A percentile compares a stretch with the other conserved stretches of the same genome.
Evolutionary conservation across 2,113 vertebrate genomes (phyloP).

Genomic region (Telmatochromis sp.): DNA sequence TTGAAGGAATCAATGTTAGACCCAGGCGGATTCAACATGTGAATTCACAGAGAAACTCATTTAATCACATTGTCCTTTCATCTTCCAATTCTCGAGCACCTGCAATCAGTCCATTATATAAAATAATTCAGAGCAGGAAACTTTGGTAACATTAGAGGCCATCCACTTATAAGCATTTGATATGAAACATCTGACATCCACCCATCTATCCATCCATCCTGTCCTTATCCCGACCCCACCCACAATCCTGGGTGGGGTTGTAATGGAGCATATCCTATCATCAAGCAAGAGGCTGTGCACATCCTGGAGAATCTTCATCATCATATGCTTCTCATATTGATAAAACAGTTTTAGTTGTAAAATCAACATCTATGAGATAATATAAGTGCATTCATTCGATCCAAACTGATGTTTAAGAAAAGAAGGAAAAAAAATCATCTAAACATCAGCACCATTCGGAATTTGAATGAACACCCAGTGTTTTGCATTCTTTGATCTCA

Average conservation of each 20-base stretch:
- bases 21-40: background rate
- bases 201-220: background rate
- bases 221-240: background rate
- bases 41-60: conserved; percentile 1
- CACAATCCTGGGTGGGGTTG: background rate
- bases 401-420: background rate
- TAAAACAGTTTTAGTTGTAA: background rate
- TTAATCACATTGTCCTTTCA: conserved; percentile 27
- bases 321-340: background rate
- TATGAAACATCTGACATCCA: background rate
- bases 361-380: background rate
- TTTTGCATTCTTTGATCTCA: background rate
- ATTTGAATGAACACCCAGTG: background rate
- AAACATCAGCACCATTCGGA: background rate
- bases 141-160: background rate
- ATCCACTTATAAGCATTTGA: background rate
- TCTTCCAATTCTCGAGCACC: background rate
- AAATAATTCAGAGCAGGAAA: background rate
- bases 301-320: background rate
- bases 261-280: background rate
- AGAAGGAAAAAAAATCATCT: background rate
- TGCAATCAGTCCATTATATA: background rate
- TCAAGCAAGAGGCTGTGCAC: too few relatives aligned
- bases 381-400: background rate
- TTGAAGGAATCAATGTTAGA: conserved; percentile 23